Conservation (phyloP, 2,797 vertebrate species). For the Chaenodraco wilsoni region DNA sequence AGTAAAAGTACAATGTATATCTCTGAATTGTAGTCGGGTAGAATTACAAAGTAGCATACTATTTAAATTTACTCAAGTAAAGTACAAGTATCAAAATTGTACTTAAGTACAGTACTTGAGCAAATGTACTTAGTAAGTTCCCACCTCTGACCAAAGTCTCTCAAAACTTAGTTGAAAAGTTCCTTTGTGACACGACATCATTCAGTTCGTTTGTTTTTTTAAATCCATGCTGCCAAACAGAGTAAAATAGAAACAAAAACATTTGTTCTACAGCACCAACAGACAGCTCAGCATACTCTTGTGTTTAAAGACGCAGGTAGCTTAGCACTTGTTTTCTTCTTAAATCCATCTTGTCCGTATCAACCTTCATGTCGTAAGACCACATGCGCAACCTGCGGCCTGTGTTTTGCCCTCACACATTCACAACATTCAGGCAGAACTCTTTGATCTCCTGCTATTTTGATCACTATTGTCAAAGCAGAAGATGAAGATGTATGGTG, state of each 20-base stretch:
- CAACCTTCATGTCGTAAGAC: conserved; percentile 31
- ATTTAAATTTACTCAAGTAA: too few species aligned
- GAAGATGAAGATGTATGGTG: conserved; percentile 63
- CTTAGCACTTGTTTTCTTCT: conserved; percentile 24
- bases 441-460: conserved; percentile 76
- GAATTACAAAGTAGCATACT: too few species aligned
- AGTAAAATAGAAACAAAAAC: background rate
- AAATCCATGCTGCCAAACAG: conserved; percentile 14
- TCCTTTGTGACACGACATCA: background rate
- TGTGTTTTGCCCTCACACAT: conserved; percentile 53
- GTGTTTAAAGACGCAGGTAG: conserved; percentile 5
- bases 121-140: too few species aligned
- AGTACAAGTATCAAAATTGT: too few species aligned
- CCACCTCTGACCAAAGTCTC: too few species aligned
- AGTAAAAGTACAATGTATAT: too few species aligned
- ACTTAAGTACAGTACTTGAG: too few species aligned
- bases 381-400: conserved; percentile 32
- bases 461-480: conserved; percentile 56
- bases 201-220: background rate
- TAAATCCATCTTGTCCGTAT: conserved; percentile 27
- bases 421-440: conserved; percentile 53
- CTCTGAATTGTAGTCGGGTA: too few species aligned
- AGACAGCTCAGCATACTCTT: conserved; percentile 8
- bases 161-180: background rate
- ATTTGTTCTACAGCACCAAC: background rate